A percentile compares a stretch with the other conserved stretches of the same genome.
These are phyloP conservation scores for Actinopyga echinites DNA, from an alignment of 53 echinoderm and acorn worm genomes.

Conservation along the genomic window DNA sequence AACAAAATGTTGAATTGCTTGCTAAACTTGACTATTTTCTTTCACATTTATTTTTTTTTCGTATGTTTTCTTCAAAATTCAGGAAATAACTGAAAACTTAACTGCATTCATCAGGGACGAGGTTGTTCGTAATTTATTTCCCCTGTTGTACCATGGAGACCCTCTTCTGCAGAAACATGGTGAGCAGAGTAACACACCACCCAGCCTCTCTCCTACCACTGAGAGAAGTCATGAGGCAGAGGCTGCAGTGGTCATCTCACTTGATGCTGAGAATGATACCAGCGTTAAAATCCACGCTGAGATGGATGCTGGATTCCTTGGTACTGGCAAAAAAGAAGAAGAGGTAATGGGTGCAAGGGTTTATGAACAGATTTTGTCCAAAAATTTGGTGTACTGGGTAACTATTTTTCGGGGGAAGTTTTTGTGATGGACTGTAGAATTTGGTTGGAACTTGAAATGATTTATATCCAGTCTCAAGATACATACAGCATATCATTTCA, in stretches of 20 bases:
- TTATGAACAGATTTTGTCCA: too few species aligned
- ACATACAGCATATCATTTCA: too few species aligned
- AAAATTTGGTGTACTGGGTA: too few species aligned
- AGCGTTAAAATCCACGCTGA: conserved; percentile 21
- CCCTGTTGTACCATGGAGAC: background rate
- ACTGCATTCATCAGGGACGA: background rate
- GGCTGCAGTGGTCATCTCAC: background rate
- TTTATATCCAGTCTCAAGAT: too few species aligned
- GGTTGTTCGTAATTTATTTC: background rate
- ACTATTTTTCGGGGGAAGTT: too few species aligned
- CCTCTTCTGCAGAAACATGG: background rate
- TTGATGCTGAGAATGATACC: conserved; percentile 1
- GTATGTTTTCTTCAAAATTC: background rate
- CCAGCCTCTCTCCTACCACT: background rate
- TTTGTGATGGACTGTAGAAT: too few species aligned
- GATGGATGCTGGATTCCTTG: conserved; percentile 37
- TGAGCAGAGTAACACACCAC: background rate
- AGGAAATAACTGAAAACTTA: conserved; percentile 1
- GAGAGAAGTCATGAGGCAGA: background rate
- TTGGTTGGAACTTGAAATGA: too few species aligned
- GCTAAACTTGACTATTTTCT: too few species aligned
- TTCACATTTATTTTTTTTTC: too few species aligned
- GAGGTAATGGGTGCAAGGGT: background rate
- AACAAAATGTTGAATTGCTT: too few species aligned
- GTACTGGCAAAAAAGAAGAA: background rate